These are phyloP conservation scores for Drosophila sp. DNA, from an alignment of 1,140 invertebrate species.

Conservation along the genomic window DNA sequence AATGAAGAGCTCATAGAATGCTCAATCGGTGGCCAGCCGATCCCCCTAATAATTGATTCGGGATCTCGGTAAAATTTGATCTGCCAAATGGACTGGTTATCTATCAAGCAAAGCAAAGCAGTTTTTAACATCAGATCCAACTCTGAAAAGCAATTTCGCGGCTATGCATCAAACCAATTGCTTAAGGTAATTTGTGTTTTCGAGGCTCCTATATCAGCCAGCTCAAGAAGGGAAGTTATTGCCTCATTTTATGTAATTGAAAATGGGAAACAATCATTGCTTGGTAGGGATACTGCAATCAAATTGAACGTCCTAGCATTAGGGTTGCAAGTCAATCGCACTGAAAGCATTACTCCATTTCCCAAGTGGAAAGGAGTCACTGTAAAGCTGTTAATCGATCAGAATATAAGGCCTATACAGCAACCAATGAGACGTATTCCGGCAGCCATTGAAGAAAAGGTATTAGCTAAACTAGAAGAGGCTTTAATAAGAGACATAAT, in stretches of 20 bases:
- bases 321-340: conserved; percentile 17
- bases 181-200: conserved; percentile 41
- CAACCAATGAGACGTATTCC: too few species aligned
- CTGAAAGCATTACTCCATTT: conserved; percentile 36
- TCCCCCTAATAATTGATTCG: conserved; percentile 46
- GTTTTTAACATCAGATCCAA: conserved; percentile 37
- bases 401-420: too few species aligned
- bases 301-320: conserved; percentile 37
- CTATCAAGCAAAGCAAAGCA: conserved; percentile 21
- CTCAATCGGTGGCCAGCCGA: conserved; percentile 23
- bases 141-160: conserved; percentile 40
- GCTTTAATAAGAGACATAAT: conserved; percentile 52
- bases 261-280: conserved; percentile 42
- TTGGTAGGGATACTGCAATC: conserved; percentile 38
- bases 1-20: conserved; percentile 33
- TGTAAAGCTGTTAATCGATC: conserved; percentile 45
- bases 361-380: conserved; percentile 39
- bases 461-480: conserved; percentile 50
- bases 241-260: conserved; percentile 48
- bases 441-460: too few species aligned
- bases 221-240: too few species aligned
- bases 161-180: conserved; percentile 40
- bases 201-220: conserved; percentile 47
- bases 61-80: conserved; percentile 42
- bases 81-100: conserved; percentile 36